phyloP scores from a whole-genome alignment of 2,888 invertebrate genomes.

The Heteromyza rotundicornis region DNA sequence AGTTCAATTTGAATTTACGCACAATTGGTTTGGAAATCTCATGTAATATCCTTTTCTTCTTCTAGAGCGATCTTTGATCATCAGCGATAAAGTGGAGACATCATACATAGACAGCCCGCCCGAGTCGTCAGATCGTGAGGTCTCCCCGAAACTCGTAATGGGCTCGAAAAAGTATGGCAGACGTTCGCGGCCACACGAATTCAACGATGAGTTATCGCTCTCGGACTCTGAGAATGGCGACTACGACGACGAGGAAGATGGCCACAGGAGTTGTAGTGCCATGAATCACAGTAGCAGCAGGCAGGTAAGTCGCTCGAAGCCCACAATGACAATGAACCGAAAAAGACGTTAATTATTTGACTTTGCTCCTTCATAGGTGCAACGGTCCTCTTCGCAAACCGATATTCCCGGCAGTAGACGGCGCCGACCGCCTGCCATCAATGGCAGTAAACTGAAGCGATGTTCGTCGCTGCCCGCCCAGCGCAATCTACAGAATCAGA shows the following conservation, averaged over 20 bases:
- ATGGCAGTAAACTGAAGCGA: slow-evolving; percentile 65
- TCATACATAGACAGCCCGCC: slow-evolving; percentile 58
- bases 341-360: too few relatives aligned
- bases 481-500: slow-evolving; percentile 40
- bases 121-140: slow-evolving; percentile 71
- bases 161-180: slow-evolving; percentile 80
- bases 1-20: neutral
- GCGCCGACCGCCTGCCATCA: slow-evolving; percentile 47
- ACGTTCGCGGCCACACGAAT: slow-evolving; percentile 69
- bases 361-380: slow-evolving; percentile 60
- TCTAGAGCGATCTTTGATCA: neutral
- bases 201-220: slow-evolving; percentile 32
- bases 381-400: slow-evolving; percentile 66
- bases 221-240: slow-evolving; percentile 55
- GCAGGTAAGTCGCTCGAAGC: slow-evolving; percentile 15
- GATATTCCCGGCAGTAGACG: slow-evolving; percentile 66
- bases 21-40: too few relatives aligned
- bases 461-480: slow-evolving; percentile 67
- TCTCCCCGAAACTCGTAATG: slow-evolving; percentile 75
- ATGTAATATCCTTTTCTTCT: slow-evolving; percentile 12
- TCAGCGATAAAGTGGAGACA: slow-evolving; percentile 39
- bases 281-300: neutral
- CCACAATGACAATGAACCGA: too few relatives aligned
- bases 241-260: slow-evolving; percentile 46
- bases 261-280: neutral